Conservation (phyloP, 2,797 vertebrate genomes). For the Rhynchonycteris naso region DNA sequence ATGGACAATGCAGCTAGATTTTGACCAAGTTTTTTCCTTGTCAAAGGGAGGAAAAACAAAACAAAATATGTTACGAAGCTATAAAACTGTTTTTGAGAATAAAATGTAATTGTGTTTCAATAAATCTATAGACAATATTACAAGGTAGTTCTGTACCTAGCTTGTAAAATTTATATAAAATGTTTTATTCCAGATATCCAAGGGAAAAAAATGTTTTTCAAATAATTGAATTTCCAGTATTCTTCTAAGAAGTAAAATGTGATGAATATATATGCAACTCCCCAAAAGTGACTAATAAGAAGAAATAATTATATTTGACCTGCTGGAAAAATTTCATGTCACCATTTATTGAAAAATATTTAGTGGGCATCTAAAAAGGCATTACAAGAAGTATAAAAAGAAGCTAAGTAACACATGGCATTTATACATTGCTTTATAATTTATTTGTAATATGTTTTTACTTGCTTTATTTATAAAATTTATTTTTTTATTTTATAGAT, state of each 20-base stretch:
- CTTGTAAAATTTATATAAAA: slow-evolving; percentile 51
- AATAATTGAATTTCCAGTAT: background rate
- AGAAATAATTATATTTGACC: background rate
- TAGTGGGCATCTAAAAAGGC: background rate
- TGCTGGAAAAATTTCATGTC: slow-evolving; percentile 12
- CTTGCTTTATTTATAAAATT: background rate
- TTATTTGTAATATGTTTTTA: background rate
- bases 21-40: background rate
- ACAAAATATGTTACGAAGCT: background rate
- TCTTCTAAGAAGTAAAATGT: slow-evolving; percentile 40
- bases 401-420: background rate
- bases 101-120: background rate
- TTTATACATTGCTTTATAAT: background rate
- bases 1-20: slow-evolving; percentile 9
- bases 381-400: background rate
- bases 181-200: background rate
- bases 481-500: background rate
- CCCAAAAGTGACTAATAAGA: background rate
- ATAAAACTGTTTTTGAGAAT: background rate
- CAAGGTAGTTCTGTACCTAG: background rate
- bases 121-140: background rate
- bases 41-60: background rate
- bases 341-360: slow-evolving; percentile 1
- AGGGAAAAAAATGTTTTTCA: background rate
- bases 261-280: background rate